Evolutionary conservation across 2,113 vertebrate genomes (phyloP), one percentile per base, ranked within the genome.

Genomic region (Cacatua alba): DNA sequence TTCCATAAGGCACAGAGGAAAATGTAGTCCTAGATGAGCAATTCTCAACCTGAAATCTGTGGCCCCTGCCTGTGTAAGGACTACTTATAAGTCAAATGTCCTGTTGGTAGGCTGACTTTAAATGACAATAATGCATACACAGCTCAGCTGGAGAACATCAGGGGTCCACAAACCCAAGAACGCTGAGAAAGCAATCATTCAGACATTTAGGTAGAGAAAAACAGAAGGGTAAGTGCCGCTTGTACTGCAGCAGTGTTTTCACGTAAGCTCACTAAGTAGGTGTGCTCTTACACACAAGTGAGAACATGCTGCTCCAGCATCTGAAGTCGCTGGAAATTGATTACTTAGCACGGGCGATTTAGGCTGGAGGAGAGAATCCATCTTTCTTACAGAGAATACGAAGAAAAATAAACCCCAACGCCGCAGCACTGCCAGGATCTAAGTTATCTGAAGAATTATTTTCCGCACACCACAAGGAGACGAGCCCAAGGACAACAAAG

Each of bases 401-500:
- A 55, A 49, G 4, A 53, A 44, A 59, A 59, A 88, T 0, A 74
- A 82, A 24, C 33, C 16, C 67, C 77, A 33, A 39, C n/a, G 39
- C 70, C 39, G 7, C 70, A 41, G 81, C 84, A 24, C 9, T 1
- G 62, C 84, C 92, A 21, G 55, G 13, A 64, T 7, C 51, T 0
- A 6, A 85, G 92, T 77, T 64, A 92, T 19, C 82, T 1, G 4
- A 48, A 57, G 6, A 69, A 72, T 49, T 52, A 6, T 65, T 83
- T 52, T 4, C 86, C 23, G 17, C 92, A 49, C 88, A 8, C 53
- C 82, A 7, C 82, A 62, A 63, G 82, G 49, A 77, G 90, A 79
- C 17, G 49, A 82, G 86, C 82, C 67, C 85, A 74, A 83, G 71
- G 67, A 82, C 86, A 94, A 94, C 85, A 94, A 97, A 97, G 85